These are phyloP conservation scores for Microplitis mediator DNA, from an alignment of 1,140 invertebrate genomes.

Conservation along the genomic window DNA sequence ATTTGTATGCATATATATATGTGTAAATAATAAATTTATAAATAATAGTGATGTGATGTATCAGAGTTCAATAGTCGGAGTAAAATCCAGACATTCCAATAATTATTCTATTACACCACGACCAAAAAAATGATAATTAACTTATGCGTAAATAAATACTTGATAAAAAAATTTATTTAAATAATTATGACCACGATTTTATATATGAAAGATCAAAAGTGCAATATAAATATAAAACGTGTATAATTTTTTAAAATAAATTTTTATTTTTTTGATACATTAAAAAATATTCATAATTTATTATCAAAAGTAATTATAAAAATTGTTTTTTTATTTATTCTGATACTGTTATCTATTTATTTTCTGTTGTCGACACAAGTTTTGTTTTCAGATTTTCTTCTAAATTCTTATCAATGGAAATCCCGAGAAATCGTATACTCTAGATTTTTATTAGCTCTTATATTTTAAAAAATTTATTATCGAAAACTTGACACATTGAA, in stretches of 20 bases:
- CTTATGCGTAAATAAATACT: neutral
- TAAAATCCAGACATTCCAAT: neutral
- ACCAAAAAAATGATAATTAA: neutral
- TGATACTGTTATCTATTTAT: too few relatives aligned
- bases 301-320: too few relatives aligned
- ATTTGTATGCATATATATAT: neutral
- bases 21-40: neutral
- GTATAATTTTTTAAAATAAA: neutral
- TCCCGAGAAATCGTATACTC: too few relatives aligned
- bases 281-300: neutral
- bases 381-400: too few relatives aligned
- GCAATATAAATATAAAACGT: neutral
- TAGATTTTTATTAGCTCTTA: too few relatives aligned
- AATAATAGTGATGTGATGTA: neutral
- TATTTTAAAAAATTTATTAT: too few relatives aligned
- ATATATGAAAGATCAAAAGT: constrained; percentile 1
- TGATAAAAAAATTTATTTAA: neutral
- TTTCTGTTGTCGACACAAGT: too few relatives aligned
- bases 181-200: neutral
- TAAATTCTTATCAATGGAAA: too few relatives aligned
- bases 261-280: neutral
- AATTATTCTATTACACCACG: neutral
- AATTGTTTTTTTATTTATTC: too few relatives aligned
- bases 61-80: neutral
- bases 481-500: neutral